phyloP scores from a whole-genome alignment of 2,797 vertebrate species.

The Botia kubotai region DNA sequence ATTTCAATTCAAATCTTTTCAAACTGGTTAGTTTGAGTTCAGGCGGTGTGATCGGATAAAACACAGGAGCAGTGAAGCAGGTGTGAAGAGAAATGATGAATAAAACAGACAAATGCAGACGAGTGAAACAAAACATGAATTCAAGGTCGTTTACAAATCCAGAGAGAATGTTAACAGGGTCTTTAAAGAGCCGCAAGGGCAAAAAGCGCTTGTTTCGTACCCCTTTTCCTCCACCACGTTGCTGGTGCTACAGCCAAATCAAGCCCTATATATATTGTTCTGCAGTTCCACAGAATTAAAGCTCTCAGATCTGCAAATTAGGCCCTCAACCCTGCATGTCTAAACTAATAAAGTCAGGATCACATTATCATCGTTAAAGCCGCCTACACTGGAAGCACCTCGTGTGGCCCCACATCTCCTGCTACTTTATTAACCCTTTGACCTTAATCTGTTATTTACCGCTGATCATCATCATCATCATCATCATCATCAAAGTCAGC shows the following conservation, averaged over 20 bases:
- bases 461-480: no score
- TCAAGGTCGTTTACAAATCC: neutral
- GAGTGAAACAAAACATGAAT: constrained; percentile 3
- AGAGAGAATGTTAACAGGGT: neutral
- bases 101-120: neutral
- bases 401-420: no score
- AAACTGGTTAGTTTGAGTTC: constrained; percentile 28
- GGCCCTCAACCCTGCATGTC: no score
- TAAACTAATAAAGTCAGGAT: no score
- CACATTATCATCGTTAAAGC: no score
- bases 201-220: neutral
- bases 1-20: neutral
- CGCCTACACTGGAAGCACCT: no score
- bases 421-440: no score
- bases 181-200: neutral
- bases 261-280: no score
- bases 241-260: neutral
- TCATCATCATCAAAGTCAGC: no score
- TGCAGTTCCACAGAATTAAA: no score
- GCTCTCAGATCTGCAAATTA: no score
- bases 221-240: neutral
- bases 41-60: neutral
- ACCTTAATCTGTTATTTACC: no score
- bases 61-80: neutral
- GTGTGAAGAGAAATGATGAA: neutral